Evolutionary conservation across 2,113 vertebrate genomes (phyloP).

Genomic region (Ctenomys sociabilis): DNA sequence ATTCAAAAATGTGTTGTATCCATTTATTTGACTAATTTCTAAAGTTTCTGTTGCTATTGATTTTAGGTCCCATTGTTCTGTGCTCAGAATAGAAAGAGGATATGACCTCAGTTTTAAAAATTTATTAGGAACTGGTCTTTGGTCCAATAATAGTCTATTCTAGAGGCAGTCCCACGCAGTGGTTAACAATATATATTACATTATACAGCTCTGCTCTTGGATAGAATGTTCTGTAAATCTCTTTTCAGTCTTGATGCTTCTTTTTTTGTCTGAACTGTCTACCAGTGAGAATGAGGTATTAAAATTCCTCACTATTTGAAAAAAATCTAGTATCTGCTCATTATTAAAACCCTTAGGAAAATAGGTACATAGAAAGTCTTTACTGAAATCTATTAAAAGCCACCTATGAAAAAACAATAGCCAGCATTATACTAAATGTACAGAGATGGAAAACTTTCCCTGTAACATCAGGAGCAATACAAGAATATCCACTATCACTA

Average conservation of each 20-base stretch:
- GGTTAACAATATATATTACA: not conserved
- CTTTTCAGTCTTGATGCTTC: not conserved
- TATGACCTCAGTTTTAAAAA: not conserved
- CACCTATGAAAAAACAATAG: not conserved
- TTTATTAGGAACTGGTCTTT: not conserved
- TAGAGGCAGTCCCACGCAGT: not conserved
- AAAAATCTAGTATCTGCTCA: not conserved
- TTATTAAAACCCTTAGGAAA: not conserved
- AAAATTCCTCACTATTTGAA: not conserved
- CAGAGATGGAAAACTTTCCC: not conserved
- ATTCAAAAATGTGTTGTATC: not conserved
- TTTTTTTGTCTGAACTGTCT: not conserved
- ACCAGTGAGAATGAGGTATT: not conserved
- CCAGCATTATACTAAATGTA: not conserved
- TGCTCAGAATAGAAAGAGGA: not conserved
- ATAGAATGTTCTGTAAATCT: not conserved
- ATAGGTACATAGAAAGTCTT: not conserved
- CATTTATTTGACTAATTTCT: not conserved
- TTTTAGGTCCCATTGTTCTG: not conserved
- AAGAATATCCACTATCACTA: not conserved
- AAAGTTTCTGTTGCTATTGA: not conserved
- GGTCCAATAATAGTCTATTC: not conserved
- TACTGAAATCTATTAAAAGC: not conserved
- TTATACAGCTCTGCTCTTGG: not conserved
- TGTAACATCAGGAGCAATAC: not conserved